Evolutionary conservation across 2,797 vertebrate genomes (phyloP).

Genomic region (Emys orbicularis): DNA sequence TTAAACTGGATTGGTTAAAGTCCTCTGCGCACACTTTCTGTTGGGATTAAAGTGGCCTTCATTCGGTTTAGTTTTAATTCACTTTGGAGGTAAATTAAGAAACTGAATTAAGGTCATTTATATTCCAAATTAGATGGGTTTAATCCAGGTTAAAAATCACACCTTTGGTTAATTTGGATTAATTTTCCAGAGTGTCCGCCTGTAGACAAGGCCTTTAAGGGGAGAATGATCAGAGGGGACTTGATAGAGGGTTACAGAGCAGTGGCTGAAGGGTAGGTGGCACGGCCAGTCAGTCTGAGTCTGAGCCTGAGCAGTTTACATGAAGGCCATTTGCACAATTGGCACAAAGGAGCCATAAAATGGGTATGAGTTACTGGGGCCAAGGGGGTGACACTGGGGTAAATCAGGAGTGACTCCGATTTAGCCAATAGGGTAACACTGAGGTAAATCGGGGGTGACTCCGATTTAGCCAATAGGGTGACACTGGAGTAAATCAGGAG

Average conservation of each 20-base stretch:
- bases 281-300: fast-evolving
- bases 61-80: background rate
- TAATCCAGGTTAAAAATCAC: background rate
- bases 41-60: background rate
- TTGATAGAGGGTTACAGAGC: background rate
- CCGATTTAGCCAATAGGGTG: too few species aligned
- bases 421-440: background rate
- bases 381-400: background rate
- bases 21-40: background rate
- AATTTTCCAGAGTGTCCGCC: background rate
- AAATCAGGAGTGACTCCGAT: background rate
- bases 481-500: too few species aligned
- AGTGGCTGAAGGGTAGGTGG: background rate
- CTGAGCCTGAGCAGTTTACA: background rate
- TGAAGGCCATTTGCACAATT: background rate
- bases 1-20: background rate
- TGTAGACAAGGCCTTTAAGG: background rate
- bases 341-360: background rate
- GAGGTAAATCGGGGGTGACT: background rate
- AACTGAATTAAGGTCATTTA: background rate
- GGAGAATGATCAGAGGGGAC: background rate
- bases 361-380: background rate
- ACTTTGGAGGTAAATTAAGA: background rate
- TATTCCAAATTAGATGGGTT: background rate
- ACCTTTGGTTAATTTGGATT: background rate